Conservation (phyloP, 2,113 vertebrate species). For the Pardalotus punctatus region DNA sequence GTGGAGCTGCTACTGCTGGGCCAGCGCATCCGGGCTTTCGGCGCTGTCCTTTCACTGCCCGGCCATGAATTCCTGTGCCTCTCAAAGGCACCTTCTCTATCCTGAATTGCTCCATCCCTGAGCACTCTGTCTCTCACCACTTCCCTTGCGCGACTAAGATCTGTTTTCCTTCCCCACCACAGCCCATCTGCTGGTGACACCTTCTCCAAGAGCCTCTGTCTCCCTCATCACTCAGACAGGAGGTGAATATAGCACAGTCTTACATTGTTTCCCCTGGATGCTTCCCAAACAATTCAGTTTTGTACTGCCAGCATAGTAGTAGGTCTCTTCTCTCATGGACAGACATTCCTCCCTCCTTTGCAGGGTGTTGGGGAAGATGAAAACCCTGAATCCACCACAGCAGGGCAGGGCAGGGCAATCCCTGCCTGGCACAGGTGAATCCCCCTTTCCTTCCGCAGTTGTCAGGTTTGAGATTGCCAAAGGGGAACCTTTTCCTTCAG, state of each 20-base stretch:
- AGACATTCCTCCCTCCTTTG: background rate
- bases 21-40: accelerated
- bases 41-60: accelerated
- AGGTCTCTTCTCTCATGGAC: background rate
- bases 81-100: background rate
- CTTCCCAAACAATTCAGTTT: background rate
- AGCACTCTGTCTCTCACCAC: background rate
- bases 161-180: background rate
- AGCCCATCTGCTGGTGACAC: background rate
- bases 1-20: background rate
- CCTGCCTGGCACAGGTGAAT: background rate
- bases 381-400: no score
- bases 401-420: background rate
- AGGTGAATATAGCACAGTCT: background rate
- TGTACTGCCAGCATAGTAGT: background rate
- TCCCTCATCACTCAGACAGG: background rate
- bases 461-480: background rate
- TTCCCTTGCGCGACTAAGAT: background rate
- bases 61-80: background rate
- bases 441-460: background rate
- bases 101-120: background rate
- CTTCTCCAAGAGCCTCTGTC: background rate
- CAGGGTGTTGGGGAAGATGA: no score
- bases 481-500: background rate
- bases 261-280: background rate